Evolutionary conservation across 2,888 invertebrate genomes (phyloP).

Genomic region (Oscheius sp.): DNA sequence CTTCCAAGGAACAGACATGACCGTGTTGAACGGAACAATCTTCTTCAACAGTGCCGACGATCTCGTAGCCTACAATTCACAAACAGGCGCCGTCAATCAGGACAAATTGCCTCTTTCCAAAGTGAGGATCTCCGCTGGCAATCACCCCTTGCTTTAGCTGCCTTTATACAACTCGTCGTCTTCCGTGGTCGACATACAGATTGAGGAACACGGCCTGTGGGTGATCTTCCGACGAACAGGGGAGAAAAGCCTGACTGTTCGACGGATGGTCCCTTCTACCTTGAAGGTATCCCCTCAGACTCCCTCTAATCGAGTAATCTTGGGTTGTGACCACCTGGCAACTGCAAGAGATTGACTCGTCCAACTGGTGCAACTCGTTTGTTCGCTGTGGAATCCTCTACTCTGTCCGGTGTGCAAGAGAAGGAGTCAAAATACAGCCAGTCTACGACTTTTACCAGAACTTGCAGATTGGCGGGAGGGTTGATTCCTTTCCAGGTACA

Average conservation of each 20-base stretch:
- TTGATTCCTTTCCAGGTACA: constrained; percentile 37
- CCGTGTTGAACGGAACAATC: constrained; percentile 45
- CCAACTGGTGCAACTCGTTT: constrained; percentile 49
- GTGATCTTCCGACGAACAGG: constrained; percentile 80
- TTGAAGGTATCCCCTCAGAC: constrained; percentile 39
- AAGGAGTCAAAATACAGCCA: constrained; percentile 33
- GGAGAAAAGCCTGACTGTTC: constrained; percentile 47
- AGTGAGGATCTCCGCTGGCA: not conserved
- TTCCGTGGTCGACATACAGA: constrained; percentile 87
- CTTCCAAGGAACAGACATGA: constrained; percentile 52
- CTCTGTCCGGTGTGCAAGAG: constrained; percentile 41
- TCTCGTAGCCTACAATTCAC: constrained; percentile 42
- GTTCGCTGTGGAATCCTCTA: constrained; percentile 50
- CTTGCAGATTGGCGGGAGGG: constrained; percentile 43
- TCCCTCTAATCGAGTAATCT: constrained; percentile 1
- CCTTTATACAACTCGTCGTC: constrained; percentile 50
- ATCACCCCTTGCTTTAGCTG: constrained; percentile 30
- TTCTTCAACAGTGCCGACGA: constrained; percentile 42
- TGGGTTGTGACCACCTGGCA: constrained; percentile 45
- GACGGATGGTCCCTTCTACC: constrained; percentile 37
- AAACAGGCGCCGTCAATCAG: constrained; percentile 29
- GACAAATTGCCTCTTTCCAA: constrained; percentile 9
- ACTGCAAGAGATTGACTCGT: constrained; percentile 33
- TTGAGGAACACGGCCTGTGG: constrained; percentile 98
- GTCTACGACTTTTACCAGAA: constrained; percentile 53